These are phyloP conservation scores for Menura novaehollandiae DNA, from an alignment of 2,113 vertebrate species.

Conservation along the genomic window DNA sequence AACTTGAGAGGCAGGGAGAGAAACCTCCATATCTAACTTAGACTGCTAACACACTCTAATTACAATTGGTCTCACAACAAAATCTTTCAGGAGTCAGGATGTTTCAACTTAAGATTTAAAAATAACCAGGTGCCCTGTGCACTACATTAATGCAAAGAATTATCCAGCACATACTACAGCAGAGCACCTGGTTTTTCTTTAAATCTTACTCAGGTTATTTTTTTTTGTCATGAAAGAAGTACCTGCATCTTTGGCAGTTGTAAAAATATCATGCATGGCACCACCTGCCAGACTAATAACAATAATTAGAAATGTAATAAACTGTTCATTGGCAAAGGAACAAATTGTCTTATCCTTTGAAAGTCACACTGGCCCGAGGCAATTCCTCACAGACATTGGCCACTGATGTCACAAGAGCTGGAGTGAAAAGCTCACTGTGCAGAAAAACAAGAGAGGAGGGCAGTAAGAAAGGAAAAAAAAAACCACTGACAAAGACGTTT, in stretches of 20 bases:
- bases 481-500: background rate
- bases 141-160: background rate
- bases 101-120: background rate
- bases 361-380: conserved; percentile 53
- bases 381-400: conserved; percentile 34
- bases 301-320: conserved; percentile 75
- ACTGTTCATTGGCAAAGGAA: conserved; percentile 61
- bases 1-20: background rate
- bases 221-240: conserved; percentile 20
- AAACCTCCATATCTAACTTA: background rate
- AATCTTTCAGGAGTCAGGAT: background rate
- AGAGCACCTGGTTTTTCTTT: background rate
- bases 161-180: background rate
- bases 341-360: conserved; percentile 70
- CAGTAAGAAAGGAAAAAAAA: background rate
- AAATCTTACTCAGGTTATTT: background rate
- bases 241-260: conserved; percentile 28
- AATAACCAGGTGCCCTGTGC: background rate
- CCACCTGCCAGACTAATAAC: conserved; percentile 71
- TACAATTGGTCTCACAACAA: background rate
- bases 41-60: background rate
- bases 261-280: conserved; percentile 31
- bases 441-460: background rate
- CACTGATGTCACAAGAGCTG: conserved; percentile 48
- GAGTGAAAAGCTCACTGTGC: background rate